Percentiles rank a stretch among this genome's conserved stretches.
Conservation (phyloP, 2,888 invertebrate species). For the Protonemura montana region DNA sequence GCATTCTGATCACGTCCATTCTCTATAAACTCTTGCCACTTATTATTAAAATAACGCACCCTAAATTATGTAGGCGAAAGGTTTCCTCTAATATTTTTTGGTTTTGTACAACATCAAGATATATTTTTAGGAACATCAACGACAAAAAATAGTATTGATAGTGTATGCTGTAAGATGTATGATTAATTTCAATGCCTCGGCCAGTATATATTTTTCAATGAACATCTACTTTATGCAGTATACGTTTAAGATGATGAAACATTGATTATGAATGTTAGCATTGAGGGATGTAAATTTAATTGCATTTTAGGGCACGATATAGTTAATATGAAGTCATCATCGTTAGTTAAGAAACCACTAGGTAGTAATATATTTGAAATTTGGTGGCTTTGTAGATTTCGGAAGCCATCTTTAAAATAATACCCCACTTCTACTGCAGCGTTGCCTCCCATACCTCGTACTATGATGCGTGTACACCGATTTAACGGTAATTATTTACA, state of each 20-base stretch:
- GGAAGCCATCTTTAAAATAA: not conserved
- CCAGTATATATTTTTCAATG: conserved; percentile 26
- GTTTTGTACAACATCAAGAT: conserved; percentile 38
- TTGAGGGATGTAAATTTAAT: not conserved
- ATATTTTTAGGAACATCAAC: conserved; percentile 39
- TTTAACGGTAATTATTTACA: not conserved
- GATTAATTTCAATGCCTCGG: conserved; percentile 21
- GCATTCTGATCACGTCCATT: conserved; percentile 2
- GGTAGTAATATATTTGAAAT: not conserved
- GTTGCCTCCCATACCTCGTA: not conserved
- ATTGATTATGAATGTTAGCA: not conserved
- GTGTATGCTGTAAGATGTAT: not conserved
- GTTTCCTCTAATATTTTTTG: conserved; percentile 21
- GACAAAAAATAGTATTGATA: conserved; percentile 28
- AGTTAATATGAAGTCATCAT: not conserved
- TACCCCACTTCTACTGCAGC: not conserved
- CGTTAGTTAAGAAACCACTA: not conserved
- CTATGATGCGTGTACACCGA: not conserved
- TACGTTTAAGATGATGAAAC: not conserved
- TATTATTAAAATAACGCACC: conserved; percentile 9
- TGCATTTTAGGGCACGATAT: not conserved
- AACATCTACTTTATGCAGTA: not conserved
- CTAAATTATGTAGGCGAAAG: conserved; percentile 12
- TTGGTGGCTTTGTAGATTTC: not conserved
- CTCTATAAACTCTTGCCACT: conserved; percentile 4